Percentiles rank a stretch among this genome's conserved stretches.
phyloP scores from a whole-genome alignment of 2,797 vertebrate species.

The Lutjanus argentimaculatus region DNA sequence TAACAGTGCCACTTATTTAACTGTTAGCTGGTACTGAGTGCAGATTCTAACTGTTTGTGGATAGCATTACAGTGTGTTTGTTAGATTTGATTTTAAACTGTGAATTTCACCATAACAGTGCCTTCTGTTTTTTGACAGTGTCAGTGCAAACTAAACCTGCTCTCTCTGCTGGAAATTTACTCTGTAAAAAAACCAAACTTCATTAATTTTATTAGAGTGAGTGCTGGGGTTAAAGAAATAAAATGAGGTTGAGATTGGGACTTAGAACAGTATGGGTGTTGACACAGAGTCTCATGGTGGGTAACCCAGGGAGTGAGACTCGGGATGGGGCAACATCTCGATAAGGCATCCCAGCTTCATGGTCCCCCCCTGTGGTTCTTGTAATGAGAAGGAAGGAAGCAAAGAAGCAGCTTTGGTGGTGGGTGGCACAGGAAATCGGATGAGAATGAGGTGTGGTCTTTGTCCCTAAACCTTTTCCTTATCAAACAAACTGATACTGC shows the following conservation, averaged over 20 bases:
- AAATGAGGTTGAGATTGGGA: not conserved
- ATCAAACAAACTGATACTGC: not conserved
- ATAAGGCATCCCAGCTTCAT: not conserved
- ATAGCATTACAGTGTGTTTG: not conserved
- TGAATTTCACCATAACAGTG: not conserved
- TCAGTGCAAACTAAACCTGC: not conserved
- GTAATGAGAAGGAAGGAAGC: not conserved
- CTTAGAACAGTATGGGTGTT: not conserved
- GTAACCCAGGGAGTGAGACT: not conserved
- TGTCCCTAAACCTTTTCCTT: not conserved
- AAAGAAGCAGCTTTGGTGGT: not conserved
- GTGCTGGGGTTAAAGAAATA: not conserved
- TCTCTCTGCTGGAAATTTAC: not conserved
- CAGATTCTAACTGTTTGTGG: conserved; percentile 3
- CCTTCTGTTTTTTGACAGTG: not conserved
- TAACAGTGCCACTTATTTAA: not conserved
- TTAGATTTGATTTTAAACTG: not conserved
- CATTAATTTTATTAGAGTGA: not conserved
- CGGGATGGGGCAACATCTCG: not conserved
- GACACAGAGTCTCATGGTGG: not conserved
- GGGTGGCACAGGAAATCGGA: not conserved
- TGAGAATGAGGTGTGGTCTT: not conserved
- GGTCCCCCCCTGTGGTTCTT: not conserved
- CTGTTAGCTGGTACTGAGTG: not conserved
- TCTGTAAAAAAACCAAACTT: not conserved